Conservation (phyloP, 2,113 vertebrate species). For the Lamprologus ornatipinnis region DNA sequence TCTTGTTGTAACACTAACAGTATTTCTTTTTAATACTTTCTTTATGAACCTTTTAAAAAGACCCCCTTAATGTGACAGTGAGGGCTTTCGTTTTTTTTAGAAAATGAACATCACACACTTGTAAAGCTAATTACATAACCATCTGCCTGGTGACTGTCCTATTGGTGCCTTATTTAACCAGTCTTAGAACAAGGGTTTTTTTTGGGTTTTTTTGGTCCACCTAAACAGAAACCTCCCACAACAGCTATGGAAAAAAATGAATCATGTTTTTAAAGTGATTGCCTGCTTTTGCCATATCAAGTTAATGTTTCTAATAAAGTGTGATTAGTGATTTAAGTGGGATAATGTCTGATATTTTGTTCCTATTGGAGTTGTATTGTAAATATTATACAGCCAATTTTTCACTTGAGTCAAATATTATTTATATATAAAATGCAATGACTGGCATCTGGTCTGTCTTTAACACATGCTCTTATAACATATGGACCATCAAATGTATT, state of each 20-base stretch:
- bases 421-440: neutral
- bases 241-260: neutral
- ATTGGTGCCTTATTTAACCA: neutral
- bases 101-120: neutral
- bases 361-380: neutral
- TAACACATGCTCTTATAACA: neutral
- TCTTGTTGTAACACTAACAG: neutral
- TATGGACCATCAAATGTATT: neutral
- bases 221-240: neutral
- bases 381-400: neutral
- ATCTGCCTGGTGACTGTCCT: neutral
- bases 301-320: neutral
- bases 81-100: neutral
- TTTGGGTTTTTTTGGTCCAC: fast-evolving
- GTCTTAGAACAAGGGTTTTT: neutral
- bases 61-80: neutral
- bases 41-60: neutral
- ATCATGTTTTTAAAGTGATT: neutral
- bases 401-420: neutral
- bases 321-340: neutral
- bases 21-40: neutral
- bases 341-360: neutral
- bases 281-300: neutral
- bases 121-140: neutral
- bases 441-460: neutral